Evolutionary conservation across 2,797 vertebrate species (phyloP).

Genomic region (Acestrorhynchus altus): DNA sequence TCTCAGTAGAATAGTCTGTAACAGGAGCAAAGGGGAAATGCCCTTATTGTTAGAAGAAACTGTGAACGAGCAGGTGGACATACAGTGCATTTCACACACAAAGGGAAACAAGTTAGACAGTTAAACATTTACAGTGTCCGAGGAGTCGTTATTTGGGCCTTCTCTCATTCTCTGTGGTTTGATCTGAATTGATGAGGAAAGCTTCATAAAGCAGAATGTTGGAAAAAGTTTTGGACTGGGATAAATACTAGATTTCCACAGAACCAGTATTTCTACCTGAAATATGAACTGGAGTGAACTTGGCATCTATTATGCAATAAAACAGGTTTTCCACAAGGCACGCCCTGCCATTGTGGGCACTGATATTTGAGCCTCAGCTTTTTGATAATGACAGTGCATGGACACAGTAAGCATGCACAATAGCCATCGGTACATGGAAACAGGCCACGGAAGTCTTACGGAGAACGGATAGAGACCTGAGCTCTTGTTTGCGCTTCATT

Average conservation of each 20-base stretch:
- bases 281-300: constrained; percentile 43
- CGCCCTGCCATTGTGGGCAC: constrained; percentile 52
- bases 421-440: background rate
- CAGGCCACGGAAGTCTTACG: background rate
- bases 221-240: background rate
- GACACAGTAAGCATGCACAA: constrained; percentile 24
- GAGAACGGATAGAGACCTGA: background rate
- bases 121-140: background rate
- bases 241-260: constrained; percentile 3
- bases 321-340: constrained; percentile 61
- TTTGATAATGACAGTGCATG: constrained; percentile 36
- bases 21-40: background rate
- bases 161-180: background rate
- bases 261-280: constrained; percentile 28
- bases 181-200: background rate
- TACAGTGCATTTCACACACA: background rate
- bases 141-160: background rate
- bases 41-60: background rate
- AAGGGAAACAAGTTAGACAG: background rate
- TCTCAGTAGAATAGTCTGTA: background rate
- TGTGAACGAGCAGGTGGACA: background rate
- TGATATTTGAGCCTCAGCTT: constrained; percentile 40
- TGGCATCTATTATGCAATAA: constrained; percentile 47
- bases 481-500: background rate
- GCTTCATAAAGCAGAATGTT: constrained; percentile 9